Evolutionary conservation across 2,888 invertebrate species (phyloP), one percentile per base, ranked within the genome.

Genomic region (Mongoloraphidia duomilia): DNA sequence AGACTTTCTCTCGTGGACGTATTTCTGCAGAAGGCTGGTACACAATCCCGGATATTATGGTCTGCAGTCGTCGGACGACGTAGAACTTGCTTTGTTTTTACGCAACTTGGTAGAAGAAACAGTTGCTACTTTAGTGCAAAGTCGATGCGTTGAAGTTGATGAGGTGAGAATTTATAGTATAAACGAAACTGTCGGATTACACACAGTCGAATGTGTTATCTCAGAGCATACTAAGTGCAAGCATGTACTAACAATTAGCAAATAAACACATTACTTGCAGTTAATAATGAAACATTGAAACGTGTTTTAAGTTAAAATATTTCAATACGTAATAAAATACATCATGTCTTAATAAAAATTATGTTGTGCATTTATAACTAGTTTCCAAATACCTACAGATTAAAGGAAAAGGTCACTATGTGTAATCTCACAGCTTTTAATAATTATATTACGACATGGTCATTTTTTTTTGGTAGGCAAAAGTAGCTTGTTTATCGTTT

Each of bases 1-100:
- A 50, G 96, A 98, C 67, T 99, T 98, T 70, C 73, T 98, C 55
- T 95, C 97, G 0, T 98, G 96, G 88, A 99, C 98, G 0, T 99
- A 94, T 63, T 94, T 97, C 73, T 98, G 95, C 73, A 74, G 96
- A 46, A 75, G 96, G 13, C 70, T 97, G 6, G 67, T 95, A 47
- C 85, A 88, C 61, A 97, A 97, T 75, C 97, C 97, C 0, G 77
- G 83, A 0, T 95, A 90, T 65, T 95, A 95, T 63, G 80, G 85
- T 52, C 67, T 95, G 51, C 82, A 85, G 41, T 78, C 78, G 34
- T 61, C 82, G 11, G 84, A 87, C 50, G 76, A 82, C 0, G 70
- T 75, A 41, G 74, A 77, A 49, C 70, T 89, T 2, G 87, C 86
- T 63, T 66, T 70, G 14, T 96, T 82, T 65, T 72, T 98, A 44